These are phyloP conservation scores for Cephus pygmeus DNA, from an alignment of 2,888 invertebrate species.

Conservation along the genomic window DNA sequence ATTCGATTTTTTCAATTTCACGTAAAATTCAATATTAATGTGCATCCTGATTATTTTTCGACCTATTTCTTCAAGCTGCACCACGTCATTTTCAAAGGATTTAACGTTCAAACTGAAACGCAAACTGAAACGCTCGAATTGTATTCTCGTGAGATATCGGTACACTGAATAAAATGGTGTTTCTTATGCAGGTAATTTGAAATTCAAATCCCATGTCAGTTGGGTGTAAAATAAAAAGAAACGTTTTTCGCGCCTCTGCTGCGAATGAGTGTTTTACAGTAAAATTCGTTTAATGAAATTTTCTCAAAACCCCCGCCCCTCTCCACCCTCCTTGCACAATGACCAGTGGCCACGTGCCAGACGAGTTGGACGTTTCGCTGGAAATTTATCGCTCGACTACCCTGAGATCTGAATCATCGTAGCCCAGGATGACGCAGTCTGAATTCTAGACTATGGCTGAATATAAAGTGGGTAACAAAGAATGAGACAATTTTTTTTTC, in stretches of 20 bases:
- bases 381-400: neutral
- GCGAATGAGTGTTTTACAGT: neutral
- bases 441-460: too few relatives aligned
- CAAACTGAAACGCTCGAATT: neutral
- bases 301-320: neutral
- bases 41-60: accelerated
- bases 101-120: neutral
- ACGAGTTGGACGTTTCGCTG: neutral
- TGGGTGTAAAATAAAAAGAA: neutral
- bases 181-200: conserved; percentile 1
- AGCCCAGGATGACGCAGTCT: too few relatives aligned
- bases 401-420: neutral
- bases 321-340: neutral
- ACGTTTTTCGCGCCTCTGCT: neutral
- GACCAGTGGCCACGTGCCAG: neutral
- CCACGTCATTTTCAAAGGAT: neutral
- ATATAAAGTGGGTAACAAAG: neutral
- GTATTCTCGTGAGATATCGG: neutral
- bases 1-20: neutral
- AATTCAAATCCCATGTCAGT: neutral
- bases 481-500: neutral
- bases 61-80: neutral
- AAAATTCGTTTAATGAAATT: conserved; percentile 3
- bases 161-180: neutral
- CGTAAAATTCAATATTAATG: neutral